Percentiles rank a stretch among this genome's conserved stretches.
These are phyloP conservation scores for Coryphaenoides rupestris DNA, from an alignment of 2,113 vertebrate species.

Conservation along the genomic window DNA sequence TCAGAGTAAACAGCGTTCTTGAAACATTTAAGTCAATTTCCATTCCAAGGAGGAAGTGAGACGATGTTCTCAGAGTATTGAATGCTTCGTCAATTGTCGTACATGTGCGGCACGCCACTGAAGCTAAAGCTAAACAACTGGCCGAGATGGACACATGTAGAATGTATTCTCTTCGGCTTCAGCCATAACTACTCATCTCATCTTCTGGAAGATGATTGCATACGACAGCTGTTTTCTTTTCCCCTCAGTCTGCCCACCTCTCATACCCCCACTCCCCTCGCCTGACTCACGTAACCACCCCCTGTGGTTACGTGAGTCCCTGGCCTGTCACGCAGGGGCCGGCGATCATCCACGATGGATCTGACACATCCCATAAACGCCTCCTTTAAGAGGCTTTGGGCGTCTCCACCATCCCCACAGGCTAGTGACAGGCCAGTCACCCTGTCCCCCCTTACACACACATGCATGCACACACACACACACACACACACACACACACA, in stretches of 20 bases:
- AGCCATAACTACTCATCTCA: constrained; percentile 15
- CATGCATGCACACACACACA: too few species aligned
- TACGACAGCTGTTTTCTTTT: constrained; percentile 31
- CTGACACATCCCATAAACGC: constrained; percentile 6
- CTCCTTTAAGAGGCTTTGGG: constrained; percentile 22
- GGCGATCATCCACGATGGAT: constrained; percentile 15
- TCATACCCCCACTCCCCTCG: not conserved
- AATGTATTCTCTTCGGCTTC: not conserved
- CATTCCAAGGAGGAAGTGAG: too few species aligned
- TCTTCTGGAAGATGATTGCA: constrained; percentile 24
- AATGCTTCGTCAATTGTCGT: too few species aligned
- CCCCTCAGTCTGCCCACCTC: not conserved
- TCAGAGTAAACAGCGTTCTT: too few species aligned
- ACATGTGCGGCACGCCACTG: too few species aligned
- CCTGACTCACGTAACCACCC: constrained; percentile 10
- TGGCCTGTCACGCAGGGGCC: not conserved
- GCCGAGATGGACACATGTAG: too few species aligned
- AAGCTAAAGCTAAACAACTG: not conserved
- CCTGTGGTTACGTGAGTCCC: too few species aligned
- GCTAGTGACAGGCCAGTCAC: not conserved
- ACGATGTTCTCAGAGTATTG: too few species aligned
- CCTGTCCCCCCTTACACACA: too few species aligned
- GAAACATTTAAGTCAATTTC: too few species aligned
- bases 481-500: too few species aligned
- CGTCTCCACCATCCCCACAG: too few species aligned